phyloP scores from a whole-genome alignment of 2,797 vertebrate genomes.

The Denticeps clupeoides region DNA sequence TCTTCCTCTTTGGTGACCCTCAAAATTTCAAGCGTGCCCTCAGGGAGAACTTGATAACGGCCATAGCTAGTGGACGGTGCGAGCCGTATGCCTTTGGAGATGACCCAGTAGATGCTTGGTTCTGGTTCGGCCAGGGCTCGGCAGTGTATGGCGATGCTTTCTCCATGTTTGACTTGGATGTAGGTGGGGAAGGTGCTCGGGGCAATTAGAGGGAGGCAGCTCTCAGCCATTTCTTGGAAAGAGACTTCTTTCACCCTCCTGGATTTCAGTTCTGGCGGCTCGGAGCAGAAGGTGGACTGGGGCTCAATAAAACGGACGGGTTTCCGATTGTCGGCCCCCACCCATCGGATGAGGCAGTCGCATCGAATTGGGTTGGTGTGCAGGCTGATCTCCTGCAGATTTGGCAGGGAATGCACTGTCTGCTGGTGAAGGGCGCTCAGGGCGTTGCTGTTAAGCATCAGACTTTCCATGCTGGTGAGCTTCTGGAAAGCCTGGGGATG shows the following conservation, averaged over 20 bases:
- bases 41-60: slow-evolving; percentile 64
- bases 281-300: slow-evolving; percentile 82
- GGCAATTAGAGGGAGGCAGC: slow-evolving; percentile 86
- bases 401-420: slow-evolving; percentile 78
- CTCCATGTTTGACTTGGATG: slow-evolving; percentile 55
- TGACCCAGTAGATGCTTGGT: slow-evolving; percentile 90
- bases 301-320: slow-evolving; percentile 87
- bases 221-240: slow-evolving; percentile 83
- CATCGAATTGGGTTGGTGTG: slow-evolving; percentile 93
- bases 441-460: slow-evolving; percentile 96
- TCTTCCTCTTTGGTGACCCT: slow-evolving; percentile 61
- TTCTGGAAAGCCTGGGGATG: slow-evolving; percentile 84
- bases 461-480: slow-evolving; percentile 80
- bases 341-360: slow-evolving; percentile 93
- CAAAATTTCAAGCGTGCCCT: slow-evolving; percentile 82
- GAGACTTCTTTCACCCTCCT: slow-evolving; percentile 78
- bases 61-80: slow-evolving; percentile 40
- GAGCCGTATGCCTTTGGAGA: slow-evolving; percentile 67
- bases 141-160: slow-evolving; percentile 72
- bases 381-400: slow-evolving; percentile 88
- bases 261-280: slow-evolving; percentile 80
- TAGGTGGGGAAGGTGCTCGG: slow-evolving; percentile 67
- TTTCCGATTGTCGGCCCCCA: slow-evolving; percentile 60
- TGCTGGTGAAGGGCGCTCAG: slow-evolving; percentile 84
- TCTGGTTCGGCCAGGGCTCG: slow-evolving; percentile 85